Conservation (phyloP, 2,113 vertebrate species). For the Notiomystis cincta region DNA sequence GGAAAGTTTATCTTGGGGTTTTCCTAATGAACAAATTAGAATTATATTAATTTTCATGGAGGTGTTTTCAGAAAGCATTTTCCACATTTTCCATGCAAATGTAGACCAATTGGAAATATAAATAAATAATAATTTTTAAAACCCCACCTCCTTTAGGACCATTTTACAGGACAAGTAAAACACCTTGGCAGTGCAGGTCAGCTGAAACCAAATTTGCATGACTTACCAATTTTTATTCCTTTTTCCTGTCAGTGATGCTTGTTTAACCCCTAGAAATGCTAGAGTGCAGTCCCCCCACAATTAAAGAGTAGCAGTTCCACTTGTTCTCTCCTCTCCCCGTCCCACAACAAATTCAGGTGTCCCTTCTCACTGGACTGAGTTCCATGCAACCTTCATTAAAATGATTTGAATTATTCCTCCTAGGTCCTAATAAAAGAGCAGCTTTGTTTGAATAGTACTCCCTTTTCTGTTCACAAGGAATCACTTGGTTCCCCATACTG, state of each 20-base stretch:
- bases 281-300: not conserved
- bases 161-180: not conserved
- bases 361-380: not conserved
- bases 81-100: not conserved
- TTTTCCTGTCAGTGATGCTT: not conserved
- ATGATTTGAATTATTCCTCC: not conserved
- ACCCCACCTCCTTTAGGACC: not conserved
- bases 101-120: not conserved
- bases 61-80: not conserved
- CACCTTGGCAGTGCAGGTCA: not conserved
- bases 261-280: not conserved
- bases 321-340: not conserved
- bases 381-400: not conserved
- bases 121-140: not conserved
- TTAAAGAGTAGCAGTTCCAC: not conserved
- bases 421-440: not conserved
- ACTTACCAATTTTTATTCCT: not conserved
- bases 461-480: not conserved
- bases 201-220: not conserved
- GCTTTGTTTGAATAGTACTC: not conserved
- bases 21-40: not conserved
- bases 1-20: not conserved
- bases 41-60: not conserved
- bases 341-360: not conserved
- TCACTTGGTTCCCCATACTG: not conserved